Evolutionary conservation across 2,888 invertebrate species (phyloP).

Genomic region (Hyles lineata): DNA sequence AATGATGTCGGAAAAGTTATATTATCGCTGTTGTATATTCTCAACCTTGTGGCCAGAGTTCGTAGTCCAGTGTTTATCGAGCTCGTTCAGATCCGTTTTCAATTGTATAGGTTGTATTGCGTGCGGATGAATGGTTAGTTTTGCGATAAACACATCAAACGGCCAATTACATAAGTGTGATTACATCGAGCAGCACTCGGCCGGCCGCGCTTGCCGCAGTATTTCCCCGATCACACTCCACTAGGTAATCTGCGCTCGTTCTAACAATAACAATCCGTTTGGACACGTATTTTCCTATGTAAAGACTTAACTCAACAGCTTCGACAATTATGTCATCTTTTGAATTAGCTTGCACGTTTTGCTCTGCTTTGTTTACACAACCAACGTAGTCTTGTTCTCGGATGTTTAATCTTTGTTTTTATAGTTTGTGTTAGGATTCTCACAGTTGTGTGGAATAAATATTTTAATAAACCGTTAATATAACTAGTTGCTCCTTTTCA

Average conservation of each 20-base stretch:
- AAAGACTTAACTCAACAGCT: slow-evolving; percentile 1
- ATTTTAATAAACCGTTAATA: no score
- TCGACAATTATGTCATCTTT: slow-evolving; percentile 21
- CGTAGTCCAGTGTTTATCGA: neutral
- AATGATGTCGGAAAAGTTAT: no score
- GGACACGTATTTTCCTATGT: slow-evolving; percentile 12
- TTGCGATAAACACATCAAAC: slow-evolving; percentile 16
- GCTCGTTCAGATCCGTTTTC: slow-evolving; percentile 9
- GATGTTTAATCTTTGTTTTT: neutral
- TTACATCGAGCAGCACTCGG: slow-evolving; percentile 23
- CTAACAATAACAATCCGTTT: neutral
- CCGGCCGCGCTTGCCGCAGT: slow-evolving; percentile 7
- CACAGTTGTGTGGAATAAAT: neutral
- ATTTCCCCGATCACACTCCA: slow-evolving; percentile 16
- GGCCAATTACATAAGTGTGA: neutral
- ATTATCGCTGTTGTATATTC: neutral
- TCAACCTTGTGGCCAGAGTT: neutral
- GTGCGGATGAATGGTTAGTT: slow-evolving; percentile 14
- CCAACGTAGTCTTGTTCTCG: neutral
- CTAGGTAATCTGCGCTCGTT: neutral
- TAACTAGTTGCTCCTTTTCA: no score
- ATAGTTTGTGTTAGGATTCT: neutral
- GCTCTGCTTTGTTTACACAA: neutral
- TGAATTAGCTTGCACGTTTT: slow-evolving; percentile 15
- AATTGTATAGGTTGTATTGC: slow-evolving; percentile 22